phyloP scores from a whole-genome alignment of 2,888 invertebrate genomes.

The Drosophila algonquin region DNA sequence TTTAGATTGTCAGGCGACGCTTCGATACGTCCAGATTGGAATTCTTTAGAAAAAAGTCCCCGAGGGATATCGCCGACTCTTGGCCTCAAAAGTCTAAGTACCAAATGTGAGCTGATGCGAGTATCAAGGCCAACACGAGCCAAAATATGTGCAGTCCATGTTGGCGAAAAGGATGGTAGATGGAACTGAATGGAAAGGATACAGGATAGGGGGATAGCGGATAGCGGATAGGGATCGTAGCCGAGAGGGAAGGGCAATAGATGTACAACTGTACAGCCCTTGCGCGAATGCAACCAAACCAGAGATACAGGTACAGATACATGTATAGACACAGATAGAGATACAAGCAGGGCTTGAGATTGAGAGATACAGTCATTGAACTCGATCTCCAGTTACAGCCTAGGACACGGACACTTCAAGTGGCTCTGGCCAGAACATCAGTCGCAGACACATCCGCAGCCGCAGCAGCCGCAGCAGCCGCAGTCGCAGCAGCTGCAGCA shows the following conservation, averaged over 20 bases:
- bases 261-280: too few relatives aligned
- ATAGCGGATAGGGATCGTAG: not conserved
- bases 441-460: not conserved
- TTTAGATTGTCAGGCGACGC: too few relatives aligned
- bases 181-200: too few relatives aligned
- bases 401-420: constrained; percentile 10
- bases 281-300: constrained; percentile 1
- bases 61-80: too few relatives aligned
- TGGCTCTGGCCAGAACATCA: not conserved
- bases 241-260: not conserved
- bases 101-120: constrained; percentile 46
- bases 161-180: not conserved
- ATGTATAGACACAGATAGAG: constrained; percentile 9
- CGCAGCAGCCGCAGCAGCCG: constrained; percentile 20
- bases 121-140: constrained; percentile 54
- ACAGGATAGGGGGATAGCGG: too few relatives aligned
- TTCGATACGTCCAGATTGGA: too few relatives aligned
- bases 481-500: constrained; percentile 19
- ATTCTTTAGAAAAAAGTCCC: too few relatives aligned
- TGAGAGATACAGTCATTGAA: constrained; percentile 26
- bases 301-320: not conserved
- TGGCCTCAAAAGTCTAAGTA: constrained; percentile 35
- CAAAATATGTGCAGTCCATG: constrained; percentile 7
- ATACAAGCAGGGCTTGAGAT: not conserved
- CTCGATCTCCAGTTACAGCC: constrained; percentile 10